Base-by-base conservation (phyloP, 2,888 invertebrate genomes). In the Minunthozetes semirufus region DNA sequence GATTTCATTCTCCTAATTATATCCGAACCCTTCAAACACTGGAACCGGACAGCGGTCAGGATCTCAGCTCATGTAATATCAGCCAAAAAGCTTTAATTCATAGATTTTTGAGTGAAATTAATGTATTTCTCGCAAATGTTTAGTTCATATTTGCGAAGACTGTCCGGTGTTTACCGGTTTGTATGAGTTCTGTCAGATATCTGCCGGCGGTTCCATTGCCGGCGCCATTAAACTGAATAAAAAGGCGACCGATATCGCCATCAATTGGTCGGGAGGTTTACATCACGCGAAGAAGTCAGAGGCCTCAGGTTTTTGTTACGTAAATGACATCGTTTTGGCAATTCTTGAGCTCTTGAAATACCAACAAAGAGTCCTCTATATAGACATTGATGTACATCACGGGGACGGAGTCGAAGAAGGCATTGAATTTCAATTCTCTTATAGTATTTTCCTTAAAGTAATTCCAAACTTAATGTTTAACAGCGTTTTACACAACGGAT, bases 271-370 rank as follows among this genome's bases (percentile, higher is more conserved):
- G 75, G 99, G 99, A 63, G 99, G 99, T 15, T 87, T 99, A 71
- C 99, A 99, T 86, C 99, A 99, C 81, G 99, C 99, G 1, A 99
- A 99, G 84, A 99, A 99, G 83, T 95, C 94, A 0, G 96, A 98
- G 85, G 98, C 98, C 0, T 97, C 97, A 8, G 99, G 98, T 0
- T 99, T 99, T 84, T 99, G 99, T 83, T 99, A 99, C 82, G 96
- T 98, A 0, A 99, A 99, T 82, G 99, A 99, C 82, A 99, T 99
- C 80, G 99, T 99, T 0, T 86, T 99, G 76, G 98, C 95, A 15
- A 99, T 99, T 80, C 84, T 99, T 78, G 99, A 99, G 83, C 85
- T 99, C 75, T 85, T 99, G 33, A 99, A 99, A 77, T 97, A 97
- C 83, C 97, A 97, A 82, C 96, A 95, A 83, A 87, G 98, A 80